Conservation (phyloP, 2,113 vertebrate genomes). For the Prochilodus magdalenae region DNA sequence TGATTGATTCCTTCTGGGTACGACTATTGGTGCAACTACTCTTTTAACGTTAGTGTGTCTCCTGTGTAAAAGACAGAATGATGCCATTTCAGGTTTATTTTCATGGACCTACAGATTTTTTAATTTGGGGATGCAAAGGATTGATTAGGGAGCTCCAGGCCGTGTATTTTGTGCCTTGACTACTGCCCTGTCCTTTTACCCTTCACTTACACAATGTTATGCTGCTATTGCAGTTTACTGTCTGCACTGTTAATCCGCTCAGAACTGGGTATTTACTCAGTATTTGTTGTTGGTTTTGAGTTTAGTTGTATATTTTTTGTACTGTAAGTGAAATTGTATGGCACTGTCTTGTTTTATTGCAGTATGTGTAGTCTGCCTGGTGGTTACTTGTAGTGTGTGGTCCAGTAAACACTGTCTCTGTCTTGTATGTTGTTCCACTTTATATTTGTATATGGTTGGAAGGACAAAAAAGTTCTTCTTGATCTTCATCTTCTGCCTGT, state of each 20-base stretch:
- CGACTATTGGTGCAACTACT: too few species aligned
- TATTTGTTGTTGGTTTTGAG: background rate
- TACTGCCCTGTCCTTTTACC: too few species aligned
- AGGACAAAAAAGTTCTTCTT: background rate
- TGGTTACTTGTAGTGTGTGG: background rate
- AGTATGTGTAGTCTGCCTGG: background rate
- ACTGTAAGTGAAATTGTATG: background rate
- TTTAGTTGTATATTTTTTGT: background rate
- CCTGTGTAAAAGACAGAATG: too few species aligned
- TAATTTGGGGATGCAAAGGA: too few species aligned
- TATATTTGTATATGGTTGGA: background rate
- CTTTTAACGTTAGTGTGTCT: too few species aligned
- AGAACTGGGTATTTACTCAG: background rate
- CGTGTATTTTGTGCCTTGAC: too few species aligned
- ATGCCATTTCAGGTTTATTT: too few species aligned
- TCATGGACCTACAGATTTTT: too few species aligned
- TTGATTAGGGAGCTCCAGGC: too few species aligned
- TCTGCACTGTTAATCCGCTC: background rate
- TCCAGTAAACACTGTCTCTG: background rate
- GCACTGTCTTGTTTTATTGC: background rate
- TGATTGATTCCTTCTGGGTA: too few species aligned
- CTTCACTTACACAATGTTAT: too few species aligned
- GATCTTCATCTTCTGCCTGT: background rate
- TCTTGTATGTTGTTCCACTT: background rate
- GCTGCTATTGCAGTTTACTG: too few species aligned